Evolutionary conservation across 2,797 vertebrate species (phyloP).

Genomic region (Vireo griseus): DNA sequence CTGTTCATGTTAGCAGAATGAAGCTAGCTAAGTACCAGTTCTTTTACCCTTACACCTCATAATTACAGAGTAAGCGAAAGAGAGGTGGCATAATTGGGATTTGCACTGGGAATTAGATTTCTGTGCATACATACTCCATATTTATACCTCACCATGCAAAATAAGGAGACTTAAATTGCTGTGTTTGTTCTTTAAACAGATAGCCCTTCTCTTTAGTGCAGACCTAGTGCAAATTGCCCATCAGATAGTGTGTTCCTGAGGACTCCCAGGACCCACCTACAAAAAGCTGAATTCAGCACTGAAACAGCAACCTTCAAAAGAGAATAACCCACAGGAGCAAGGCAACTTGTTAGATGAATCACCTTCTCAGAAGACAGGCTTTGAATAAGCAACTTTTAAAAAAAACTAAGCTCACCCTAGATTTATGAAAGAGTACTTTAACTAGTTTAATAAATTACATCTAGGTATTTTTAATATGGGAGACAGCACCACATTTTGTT

Average conservation of each 20-base stretch:
- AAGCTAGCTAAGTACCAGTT: background rate
- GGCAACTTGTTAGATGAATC: constrained; percentile 20
- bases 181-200: background rate
- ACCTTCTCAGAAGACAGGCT: constrained; percentile 27
- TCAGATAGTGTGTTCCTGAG: constrained; percentile 1
- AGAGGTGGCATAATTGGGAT: background rate
- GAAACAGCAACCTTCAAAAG: constrained; percentile 43
- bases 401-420: background rate
- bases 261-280: background rate
- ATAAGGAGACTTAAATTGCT: constrained; percentile 2
- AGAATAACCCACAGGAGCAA: constrained; percentile 20
- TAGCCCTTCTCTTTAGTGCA: background rate
- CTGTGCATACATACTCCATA: background rate
- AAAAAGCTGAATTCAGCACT: constrained; percentile 39
- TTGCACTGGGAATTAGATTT: background rate
- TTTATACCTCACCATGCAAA: constrained; percentile 15
- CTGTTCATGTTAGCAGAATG: background rate
- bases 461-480: constrained; percentile 16
- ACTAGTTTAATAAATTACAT: constrained; percentile 29
- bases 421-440: constrained; percentile 16
- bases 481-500: constrained; percentile 34
- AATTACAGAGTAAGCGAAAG: background rate
- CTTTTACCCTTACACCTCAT: background rate
- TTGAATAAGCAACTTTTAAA: background rate
- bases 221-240: background rate